phyloP scores from a whole-genome alignment of 2,888 invertebrate species.

The Cenopis cana region DNA sequence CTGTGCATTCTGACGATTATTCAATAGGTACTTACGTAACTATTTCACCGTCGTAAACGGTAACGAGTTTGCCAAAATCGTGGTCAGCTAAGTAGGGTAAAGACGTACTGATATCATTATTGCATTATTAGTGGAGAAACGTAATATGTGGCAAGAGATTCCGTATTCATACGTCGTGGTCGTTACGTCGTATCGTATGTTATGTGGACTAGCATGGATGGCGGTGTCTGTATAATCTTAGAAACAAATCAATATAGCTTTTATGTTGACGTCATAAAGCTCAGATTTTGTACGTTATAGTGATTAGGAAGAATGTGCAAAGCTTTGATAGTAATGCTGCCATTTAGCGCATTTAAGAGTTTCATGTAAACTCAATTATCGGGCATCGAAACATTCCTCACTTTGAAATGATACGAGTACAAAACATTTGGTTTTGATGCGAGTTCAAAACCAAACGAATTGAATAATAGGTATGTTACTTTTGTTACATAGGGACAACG shows the following conservation, averaged over 20 bases:
- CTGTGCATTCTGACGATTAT: conserved; percentile 31
- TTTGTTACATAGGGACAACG: conserved; percentile 2
- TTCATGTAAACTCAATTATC: conserved; percentile 37
- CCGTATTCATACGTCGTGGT: conserved; percentile 1
- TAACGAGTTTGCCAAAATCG: conserved; percentile 30
- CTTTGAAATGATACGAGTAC: conserved; percentile 18
- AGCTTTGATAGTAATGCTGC: conserved; percentile 23
- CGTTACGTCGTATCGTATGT: background rate
- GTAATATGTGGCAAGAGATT: background rate
- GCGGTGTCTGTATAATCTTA: background rate
- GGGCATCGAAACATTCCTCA: conserved; percentile 30
- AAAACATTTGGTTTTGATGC: conserved; percentile 16
- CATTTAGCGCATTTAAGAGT: conserved; percentile 35
- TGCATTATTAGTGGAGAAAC: background rate
- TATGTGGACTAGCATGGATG: background rate
- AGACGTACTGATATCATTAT: conserved; percentile 7
- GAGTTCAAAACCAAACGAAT: background rate
- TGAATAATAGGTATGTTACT: background rate
- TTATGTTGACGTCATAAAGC: conserved; percentile 8
- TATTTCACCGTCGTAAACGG: conserved; percentile 14
- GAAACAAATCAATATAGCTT: conserved; percentile 1
- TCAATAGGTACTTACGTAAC: conserved; percentile 37
- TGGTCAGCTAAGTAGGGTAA: conserved; percentile 29
- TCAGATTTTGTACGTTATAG: conserved; percentile 1
- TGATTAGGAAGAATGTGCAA: conserved; percentile 32